Evolutionary conservation across 2,113 vertebrate species (phyloP).

Genomic region (Mustelus asterias): DNA sequence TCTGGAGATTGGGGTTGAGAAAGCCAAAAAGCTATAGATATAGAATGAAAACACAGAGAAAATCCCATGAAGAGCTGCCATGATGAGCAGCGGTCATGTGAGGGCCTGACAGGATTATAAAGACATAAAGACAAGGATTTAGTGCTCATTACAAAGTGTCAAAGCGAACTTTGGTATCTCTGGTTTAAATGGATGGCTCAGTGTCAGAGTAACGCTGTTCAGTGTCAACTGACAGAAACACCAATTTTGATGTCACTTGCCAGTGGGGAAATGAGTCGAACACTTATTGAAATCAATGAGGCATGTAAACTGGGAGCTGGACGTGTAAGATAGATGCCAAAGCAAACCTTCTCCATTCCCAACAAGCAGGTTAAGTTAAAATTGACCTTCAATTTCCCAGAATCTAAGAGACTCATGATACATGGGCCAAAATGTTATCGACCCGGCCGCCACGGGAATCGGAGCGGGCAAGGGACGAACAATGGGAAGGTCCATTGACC

Average conservation of each 20-base stretch:
- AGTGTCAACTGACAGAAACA: background rate
- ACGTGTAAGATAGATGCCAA: background rate
- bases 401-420: background rate
- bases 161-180: background rate
- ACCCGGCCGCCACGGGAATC: too few species aligned
- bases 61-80: background rate
- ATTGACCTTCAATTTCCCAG: background rate
- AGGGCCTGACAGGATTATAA: background rate
- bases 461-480: too few species aligned
- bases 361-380: background rate
- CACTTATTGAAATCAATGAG: background rate
- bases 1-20: background rate
- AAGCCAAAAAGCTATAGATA: background rate
- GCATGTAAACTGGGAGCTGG: background rate
- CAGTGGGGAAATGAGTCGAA: background rate
- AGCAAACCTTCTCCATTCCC: background rate
- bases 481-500: too few species aligned
- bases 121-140: background rate
- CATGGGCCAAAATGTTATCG: background rate
- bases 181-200: background rate
- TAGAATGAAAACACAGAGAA: background rate
- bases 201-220: background rate
- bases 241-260: background rate
- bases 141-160: background rate
- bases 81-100: background rate